Conservation (phyloP, 2,113 vertebrate genomes). For the Lota lota region DNA sequence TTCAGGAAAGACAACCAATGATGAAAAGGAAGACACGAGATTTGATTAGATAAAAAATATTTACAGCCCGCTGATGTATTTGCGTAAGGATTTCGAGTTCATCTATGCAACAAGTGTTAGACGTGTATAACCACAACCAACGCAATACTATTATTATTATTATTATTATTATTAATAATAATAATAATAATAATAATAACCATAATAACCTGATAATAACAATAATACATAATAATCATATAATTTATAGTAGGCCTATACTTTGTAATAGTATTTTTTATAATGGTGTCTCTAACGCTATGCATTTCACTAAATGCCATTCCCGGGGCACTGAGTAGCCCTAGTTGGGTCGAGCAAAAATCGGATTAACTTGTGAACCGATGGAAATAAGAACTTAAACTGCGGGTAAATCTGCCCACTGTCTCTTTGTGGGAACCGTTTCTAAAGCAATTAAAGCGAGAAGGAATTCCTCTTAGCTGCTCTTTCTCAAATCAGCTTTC, state of each 20-base stretch:
- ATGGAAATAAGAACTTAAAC: slow-evolving; percentile 93
- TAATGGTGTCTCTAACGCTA: too few species aligned
- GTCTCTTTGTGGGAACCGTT: slow-evolving; percentile 90
- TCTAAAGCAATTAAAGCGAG: slow-evolving; percentile 96
- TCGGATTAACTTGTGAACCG: slow-evolving; percentile 95
- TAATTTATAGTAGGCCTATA: neutral
- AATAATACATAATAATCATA: neutral
- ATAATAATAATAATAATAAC: slow-evolving; percentile 4
- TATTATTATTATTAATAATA: neutral
- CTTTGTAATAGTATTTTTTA: slow-evolving; percentile 17
- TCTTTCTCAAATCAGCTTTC: slow-evolving; percentile 88
- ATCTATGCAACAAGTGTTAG: slow-evolving; percentile 44
- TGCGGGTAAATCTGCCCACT: slow-evolving; percentile 89
- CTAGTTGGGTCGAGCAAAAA: slow-evolving; percentile 65
- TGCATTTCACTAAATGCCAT: neutral
- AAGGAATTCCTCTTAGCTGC: slow-evolving; percentile 89
- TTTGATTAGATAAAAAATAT: neutral
- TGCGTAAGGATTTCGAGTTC: neutral
- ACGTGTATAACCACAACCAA: neutral
- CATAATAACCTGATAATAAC: neutral
- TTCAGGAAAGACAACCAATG: too few species aligned
- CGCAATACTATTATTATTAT: neutral
- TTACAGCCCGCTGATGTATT: too few species aligned
- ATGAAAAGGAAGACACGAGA: too few species aligned
- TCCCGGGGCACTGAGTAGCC: slow-evolving; percentile 11